Base-by-base conservation (phyloP, 2,113 vertebrate species). In the Psilopogon haemacephalus region DNA sequence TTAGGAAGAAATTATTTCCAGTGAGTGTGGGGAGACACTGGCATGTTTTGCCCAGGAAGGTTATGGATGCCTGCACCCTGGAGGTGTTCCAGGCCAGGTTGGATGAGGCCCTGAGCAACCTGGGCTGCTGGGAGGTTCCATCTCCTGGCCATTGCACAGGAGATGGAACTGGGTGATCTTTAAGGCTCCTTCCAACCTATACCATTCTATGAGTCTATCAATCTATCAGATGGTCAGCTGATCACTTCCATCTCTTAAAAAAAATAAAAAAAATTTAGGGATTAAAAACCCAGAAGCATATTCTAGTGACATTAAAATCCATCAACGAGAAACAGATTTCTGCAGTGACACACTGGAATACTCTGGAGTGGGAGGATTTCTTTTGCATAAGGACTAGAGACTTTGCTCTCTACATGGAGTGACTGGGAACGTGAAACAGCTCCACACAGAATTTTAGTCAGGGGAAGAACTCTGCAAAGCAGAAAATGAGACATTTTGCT, bases 291-390 rank as follows among this genome's bases (percentile, higher is more conserved):
- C 74, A 93, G 84, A 80, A 50, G 28, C 46, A 84, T 63, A 52
- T 81, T 95, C 71, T 84, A 68, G 28, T 91, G 85, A 68, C 78
- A 81, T 94, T 93, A 75, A 84, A 91, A 92, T 63, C 72, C 65
- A 48, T 20, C 80, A 40, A 62, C 65, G 74, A 85, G 50, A 86
- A 63, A 69, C 37, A 81, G 74, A 85, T 76, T 91, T 95, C 74
- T 90, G 67, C 90, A 88, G 63, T 73, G 38, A 63, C 72, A 78
- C 38, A 56, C 50, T 58, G 58, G 74, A 86, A 73, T 37, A 82
- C 26, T 35, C 48, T 10, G 10, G 17, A 81, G 90, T 69, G 37
- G 81, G 77, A 90, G 77, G 67, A 93, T 60, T 75, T 89, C 28
- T 23, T 56, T 81, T 86, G 40, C 59, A 48, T 67, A 72, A 82